Base-by-base conservation (phyloP, 2,113 vertebrate genomes). In the Periophthalmus modestus region DNA sequence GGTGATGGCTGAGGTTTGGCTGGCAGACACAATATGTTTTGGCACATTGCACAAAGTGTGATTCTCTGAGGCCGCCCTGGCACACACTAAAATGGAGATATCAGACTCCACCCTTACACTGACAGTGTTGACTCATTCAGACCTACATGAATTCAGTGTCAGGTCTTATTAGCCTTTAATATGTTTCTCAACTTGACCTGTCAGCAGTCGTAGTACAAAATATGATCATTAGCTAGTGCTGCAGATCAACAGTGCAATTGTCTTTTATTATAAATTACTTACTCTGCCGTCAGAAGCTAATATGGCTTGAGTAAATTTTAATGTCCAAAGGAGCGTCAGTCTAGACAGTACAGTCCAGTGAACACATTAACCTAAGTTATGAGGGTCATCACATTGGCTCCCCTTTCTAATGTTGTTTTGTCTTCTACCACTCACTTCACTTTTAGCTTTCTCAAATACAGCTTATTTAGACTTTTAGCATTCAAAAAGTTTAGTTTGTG, bases 11-110 rank as follows among this genome's bases (percentile, higher is more conserved):
- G 62, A 48, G 57, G 80, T 83, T 88, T 75, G 73, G 79, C 75
- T 78, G 61, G 77, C 87, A 89, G 85, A 89, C 70, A 69, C 77
- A 78, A 90, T 89, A 79, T 28, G 58, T 83, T 79, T 74, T 92
- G 89, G 89, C 89, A 87, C 85, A 79, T 83, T 82, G 86, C 85
- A 88, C 72, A 84, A 89, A 88, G 85, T 87, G 88, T 78, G 88
- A 85, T 87, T 86, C 82, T 90, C 83, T 16, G 70, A 88, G 82
- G 82, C 80, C 58, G 48, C 87, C 78, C 84, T 81, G 65, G 74
- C 77, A n/a, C 82, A 57, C 55, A 18, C 52, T 69, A 79, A 43
- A 69, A 7, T 15, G 0, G 24, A 79, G 67, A 81, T 71, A 69
- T 73, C 75, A 23, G 52, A 68, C 68, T 88, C 57, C 33, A 54